Percentiles rank a stretch among this genome's conserved stretches.
phyloP scores from a whole-genome alignment of 2,797 vertebrate species.

The Momotus momota region DNA sequence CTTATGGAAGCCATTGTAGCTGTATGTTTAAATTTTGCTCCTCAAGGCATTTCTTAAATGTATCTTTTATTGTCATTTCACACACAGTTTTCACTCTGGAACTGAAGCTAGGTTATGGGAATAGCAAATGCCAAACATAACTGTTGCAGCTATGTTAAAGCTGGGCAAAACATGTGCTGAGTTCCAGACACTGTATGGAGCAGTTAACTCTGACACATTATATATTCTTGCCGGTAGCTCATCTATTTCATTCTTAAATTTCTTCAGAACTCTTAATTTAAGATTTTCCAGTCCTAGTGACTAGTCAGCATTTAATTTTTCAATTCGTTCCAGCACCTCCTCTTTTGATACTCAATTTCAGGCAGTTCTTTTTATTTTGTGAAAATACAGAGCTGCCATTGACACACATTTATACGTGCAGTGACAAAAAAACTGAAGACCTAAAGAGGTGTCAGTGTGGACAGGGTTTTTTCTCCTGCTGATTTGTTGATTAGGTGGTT shows the following conservation, averaged over 20 bases:
- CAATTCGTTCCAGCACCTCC: neutral
- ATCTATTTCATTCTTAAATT: neutral
- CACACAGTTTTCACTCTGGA: neutral
- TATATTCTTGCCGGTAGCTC: neutral
- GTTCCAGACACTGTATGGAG: neutral
- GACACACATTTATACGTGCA: neutral
- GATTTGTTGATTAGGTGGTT: neutral
- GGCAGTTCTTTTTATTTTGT: neutral
- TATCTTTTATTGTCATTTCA: neutral
- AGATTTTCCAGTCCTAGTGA: neutral
- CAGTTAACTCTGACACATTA: neutral
- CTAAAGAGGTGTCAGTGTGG: neutral
- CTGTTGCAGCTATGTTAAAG: neutral
- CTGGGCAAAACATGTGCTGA: neutral
- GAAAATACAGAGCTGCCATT: neutral
- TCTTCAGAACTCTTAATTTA: conserved; percentile 24
- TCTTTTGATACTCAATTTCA: neutral
- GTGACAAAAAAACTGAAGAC: neutral
- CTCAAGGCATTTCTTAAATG: neutral
- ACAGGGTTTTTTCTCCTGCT: neutral
- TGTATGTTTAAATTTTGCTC: neutral
- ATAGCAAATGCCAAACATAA: neutral
- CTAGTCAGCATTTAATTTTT: conserved; percentile 26
- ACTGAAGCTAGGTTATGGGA: neutral
- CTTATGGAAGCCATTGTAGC: neutral